A percentile compares a stretch with the other conserved stretches of the same genome.
Conservation (phyloP, 2,888 invertebrate species). For the Parthenolecanium corni region DNA sequence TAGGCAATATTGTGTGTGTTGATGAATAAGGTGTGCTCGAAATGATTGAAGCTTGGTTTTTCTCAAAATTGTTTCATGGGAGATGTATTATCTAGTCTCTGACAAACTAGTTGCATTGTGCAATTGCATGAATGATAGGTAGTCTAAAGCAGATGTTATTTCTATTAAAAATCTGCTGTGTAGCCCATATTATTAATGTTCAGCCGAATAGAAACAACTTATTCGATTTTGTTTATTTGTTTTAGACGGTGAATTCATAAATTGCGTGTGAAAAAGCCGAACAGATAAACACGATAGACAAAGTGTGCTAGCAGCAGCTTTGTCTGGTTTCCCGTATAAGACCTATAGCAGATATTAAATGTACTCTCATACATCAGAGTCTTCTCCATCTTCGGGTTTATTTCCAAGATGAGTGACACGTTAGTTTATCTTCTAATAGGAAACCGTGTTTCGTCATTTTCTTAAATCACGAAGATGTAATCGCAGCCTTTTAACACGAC, state of each 20-base stretch:
- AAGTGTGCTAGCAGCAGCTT: background rate
- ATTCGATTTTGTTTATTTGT: constrained; percentile 20
- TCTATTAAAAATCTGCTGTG: too few species aligned
- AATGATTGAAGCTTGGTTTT: too few species aligned
- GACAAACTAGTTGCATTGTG: too few species aligned
- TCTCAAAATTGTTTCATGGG: too few species aligned
- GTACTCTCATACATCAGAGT: background rate
- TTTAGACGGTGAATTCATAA: constrained; percentile 19
- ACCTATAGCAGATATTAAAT: background rate
- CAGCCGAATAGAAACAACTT: constrained; percentile 3
- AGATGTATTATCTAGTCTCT: too few species aligned
- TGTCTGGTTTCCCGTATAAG: background rate
- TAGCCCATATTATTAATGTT: background rate
- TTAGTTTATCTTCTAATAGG: constrained; percentile 2
- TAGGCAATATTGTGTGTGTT: too few species aligned
- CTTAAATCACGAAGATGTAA: background rate
- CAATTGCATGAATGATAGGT: too few species aligned
- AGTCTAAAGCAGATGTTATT: too few species aligned
- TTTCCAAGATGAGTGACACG: constrained; percentile 6
- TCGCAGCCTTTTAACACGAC: background rate
- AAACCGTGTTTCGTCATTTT: constrained; percentile 9
- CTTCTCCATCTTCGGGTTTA: background rate
- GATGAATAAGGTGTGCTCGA: too few species aligned
- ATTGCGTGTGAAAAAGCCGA: constrained; percentile 11
- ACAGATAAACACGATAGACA: background rate